Evolutionary conservation across 1,140 invertebrate genomes (phyloP), one percentile per base, ranked within the genome.

Genomic region (Gryon sp.): DNA sequence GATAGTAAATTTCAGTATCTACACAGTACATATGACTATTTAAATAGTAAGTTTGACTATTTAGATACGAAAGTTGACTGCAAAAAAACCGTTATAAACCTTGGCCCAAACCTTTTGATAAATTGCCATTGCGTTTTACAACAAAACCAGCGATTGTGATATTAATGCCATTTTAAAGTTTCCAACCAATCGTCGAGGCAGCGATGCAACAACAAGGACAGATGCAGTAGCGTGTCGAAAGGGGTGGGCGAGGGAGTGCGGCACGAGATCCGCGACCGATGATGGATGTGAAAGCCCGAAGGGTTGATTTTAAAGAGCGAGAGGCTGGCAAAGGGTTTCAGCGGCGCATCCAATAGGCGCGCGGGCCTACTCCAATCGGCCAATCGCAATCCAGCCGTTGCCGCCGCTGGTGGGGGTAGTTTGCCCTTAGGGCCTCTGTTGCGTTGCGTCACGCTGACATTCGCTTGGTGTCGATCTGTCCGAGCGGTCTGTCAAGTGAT

Each of bases 241-340:
- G 83, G 76, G 84, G 83, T 83, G n/a, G 72, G 83, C 78, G 84
- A 85, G 83, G 84, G 84, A 83, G 82, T 81, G 45, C 43, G 55
- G 82, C 82, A 72, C 60, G 75, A 87, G 77, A 81, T 76, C 62
- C n/a, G n/a, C n/a, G n/a, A n/a, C 80, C 78, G 81, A 84, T 87
- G 86, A 87, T 87, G 78, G 76, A 86, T 87, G n/a, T n/a, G n/a
- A n/a, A n/a, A n/a, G 82, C 79, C 36, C 77, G 84, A 87, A 85
- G 85, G 85, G 85, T 87, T 86, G 84, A 68, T 81, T 82, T 62
- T 46, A 76, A 66, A 65, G 60, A 55, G 52, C 66, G 45, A 53
- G 66, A 48, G 73, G 78, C 70, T 41, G 76, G 36, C 68, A 85
- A 86, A 86, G 82, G 82, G 84, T 84, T 86, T 72, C 41, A 6